Evolutionary conservation across 2,888 invertebrate genomes (phyloP).

Genomic region (Tachina lurida): DNA sequence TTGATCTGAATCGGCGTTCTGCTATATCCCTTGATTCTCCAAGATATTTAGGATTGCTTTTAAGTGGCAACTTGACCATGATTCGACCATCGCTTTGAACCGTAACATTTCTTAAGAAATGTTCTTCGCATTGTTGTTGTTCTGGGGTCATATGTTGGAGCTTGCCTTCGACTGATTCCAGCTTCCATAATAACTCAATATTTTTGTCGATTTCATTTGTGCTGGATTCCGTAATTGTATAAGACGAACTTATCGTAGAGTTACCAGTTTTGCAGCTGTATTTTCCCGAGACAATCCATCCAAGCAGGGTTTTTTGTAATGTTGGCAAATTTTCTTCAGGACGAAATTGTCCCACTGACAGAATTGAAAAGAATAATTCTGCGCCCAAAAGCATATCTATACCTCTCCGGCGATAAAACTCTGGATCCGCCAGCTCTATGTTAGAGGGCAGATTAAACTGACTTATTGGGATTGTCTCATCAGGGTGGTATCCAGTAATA

Average conservation of each 20-base stretch:
- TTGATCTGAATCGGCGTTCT: conserved; percentile 58
- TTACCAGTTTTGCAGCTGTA: neutral
- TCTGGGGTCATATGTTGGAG: conserved; percentile 30
- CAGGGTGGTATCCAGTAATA: conserved; percentile 53
- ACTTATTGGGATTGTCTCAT: conserved; percentile 26
- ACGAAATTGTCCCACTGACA: too few relatives aligned
- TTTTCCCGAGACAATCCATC: too few relatives aligned
- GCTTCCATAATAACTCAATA: conserved; percentile 37
- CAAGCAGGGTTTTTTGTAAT: too few relatives aligned
- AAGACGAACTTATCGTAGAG: neutral
- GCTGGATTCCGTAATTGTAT: neutral
- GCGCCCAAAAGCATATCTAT: neutral
- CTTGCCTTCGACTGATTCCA: conserved; percentile 44
- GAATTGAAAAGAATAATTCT: too few relatives aligned
- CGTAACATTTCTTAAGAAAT: conserved; percentile 53
- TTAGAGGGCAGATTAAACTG: conserved; percentile 37
- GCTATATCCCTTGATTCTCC: conserved; percentile 64
- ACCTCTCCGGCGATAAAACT: too few relatives aligned
- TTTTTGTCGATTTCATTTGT: conserved; percentile 11
- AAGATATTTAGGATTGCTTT: conserved; percentile 22
- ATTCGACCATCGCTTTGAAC: conserved; percentile 51
- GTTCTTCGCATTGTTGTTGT: conserved; percentile 60
- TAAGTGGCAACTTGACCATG: conserved; percentile 58
- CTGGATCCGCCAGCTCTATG: neutral
- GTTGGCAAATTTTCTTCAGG: too few relatives aligned